Percentiles rank a stretch among this genome's conserved stretches.
Evolutionary conservation across 2,888 invertebrate genomes (phyloP).

Genomic region (Cyrtodaria siliqua): DNA sequence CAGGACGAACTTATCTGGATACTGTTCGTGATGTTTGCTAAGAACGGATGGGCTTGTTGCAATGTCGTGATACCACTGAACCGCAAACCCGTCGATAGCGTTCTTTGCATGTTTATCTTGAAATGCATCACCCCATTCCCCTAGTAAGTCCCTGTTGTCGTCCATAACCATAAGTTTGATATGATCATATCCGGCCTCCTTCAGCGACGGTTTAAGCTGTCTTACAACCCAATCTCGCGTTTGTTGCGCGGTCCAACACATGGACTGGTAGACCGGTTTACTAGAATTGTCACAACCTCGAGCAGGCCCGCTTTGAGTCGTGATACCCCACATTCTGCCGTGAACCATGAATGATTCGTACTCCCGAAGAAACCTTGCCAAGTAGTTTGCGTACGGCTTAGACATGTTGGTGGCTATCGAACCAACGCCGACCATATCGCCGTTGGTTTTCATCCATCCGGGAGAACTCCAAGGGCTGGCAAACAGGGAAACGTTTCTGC

Average conservation of each 20-base stretch:
- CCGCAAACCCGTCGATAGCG: slow-evolving; percentile 90
- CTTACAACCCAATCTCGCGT: slow-evolving; percentile 90
- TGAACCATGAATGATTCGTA: slow-evolving; percentile 89
- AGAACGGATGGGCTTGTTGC: slow-evolving; percentile 88
- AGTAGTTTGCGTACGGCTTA: slow-evolving; percentile 48
- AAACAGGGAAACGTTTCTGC: slow-evolving; percentile 42
- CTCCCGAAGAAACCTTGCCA: slow-evolving; percentile 89
- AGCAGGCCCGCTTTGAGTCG: slow-evolving; percentile 95
- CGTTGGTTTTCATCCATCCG: slow-evolving; percentile 49
- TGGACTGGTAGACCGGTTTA: slow-evolving; percentile 88
- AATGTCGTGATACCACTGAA: slow-evolving; percentile 93
- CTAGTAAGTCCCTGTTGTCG: slow-evolving; percentile 90
- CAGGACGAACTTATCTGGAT: slow-evolving; percentile 88
- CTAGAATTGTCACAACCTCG: slow-evolving; percentile 83
- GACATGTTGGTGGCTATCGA: slow-evolving; percentile 75
- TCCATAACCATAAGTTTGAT: slow-evolving; percentile 92
- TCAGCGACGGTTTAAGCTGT: slow-evolving; percentile 91
- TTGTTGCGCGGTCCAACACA: slow-evolving; percentile 91
- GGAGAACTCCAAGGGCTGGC: slow-evolving; percentile 56
- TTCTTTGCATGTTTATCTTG: slow-evolving; percentile 78
- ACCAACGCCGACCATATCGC: slow-evolving; percentile 80
- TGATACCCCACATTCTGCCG: slow-evolving; percentile 91
- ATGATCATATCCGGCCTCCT: slow-evolving; percentile 88
- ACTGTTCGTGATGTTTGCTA: slow-evolving; percentile 89
- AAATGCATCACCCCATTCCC: slow-evolving; percentile 89